A percentile compares a stretch with the other conserved stretches of the same genome.
phyloP scores from a whole-genome alignment of 2,797 vertebrate species.

The Lacerta viridis region DNA sequence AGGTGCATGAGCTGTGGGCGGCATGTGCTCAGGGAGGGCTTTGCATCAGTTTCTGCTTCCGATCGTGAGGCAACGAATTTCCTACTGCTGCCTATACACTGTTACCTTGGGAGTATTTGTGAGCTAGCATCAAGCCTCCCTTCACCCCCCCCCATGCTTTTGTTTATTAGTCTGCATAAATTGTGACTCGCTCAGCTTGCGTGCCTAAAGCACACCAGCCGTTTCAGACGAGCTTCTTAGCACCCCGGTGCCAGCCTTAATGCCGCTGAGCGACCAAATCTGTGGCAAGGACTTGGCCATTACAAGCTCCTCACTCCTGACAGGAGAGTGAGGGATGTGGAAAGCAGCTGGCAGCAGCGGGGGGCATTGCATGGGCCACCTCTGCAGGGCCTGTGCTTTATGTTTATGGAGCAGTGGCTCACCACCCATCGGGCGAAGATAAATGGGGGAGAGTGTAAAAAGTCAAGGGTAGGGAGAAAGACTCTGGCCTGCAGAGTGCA shows the following conservation, averaged over 20 bases:
- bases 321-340: neutral
- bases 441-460: neutral
- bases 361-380: neutral
- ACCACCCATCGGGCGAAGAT: neutral
- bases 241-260: neutral
- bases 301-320: neutral
- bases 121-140: neutral
- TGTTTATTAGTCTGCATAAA: conserved; percentile 32
- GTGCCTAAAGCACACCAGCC: neutral
- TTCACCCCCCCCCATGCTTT: neutral
- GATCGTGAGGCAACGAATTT: neutral
- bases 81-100: neutral
- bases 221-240: neutral
- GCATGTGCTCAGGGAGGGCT: neutral
- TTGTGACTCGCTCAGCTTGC: neutral
- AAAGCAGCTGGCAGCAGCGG: neutral
- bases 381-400: neutral
- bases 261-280: neutral
- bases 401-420: conserved; percentile 10
- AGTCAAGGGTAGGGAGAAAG: neutral
- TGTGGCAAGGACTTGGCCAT: neutral
- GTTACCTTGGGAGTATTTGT: conserved; percentile 23
- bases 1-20: too few species aligned
- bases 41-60: neutral
- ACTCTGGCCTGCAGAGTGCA: neutral